Base-by-base conservation (phyloP, 2,888 invertebrate species). In the Cataglyphis rosenhaueri region DNA sequence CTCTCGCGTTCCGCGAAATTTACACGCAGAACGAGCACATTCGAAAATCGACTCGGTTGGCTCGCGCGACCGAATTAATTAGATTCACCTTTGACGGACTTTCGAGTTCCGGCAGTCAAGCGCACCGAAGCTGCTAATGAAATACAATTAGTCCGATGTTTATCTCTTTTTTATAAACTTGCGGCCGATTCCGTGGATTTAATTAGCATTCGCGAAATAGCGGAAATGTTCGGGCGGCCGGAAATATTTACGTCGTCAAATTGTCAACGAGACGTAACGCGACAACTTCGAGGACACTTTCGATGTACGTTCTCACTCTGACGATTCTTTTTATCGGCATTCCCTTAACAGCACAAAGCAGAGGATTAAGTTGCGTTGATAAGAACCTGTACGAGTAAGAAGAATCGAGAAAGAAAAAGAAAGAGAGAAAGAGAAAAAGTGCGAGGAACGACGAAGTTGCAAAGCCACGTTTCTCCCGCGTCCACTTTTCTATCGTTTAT, bases 81-180 rank as follows among this genome's bases (percentile, higher is more conserved):
- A 59, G 59, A 79, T 79, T 79, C 71, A 71, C 59, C 83, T 79
- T 68, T 70, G 65, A 65, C 81, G 55, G 75, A 65, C 78, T 64
- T 57, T 35, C 44, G 70, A 35, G 78, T 70, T 59, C 59, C 71
- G 35, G 71, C 21, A 52, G 61, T 66, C 59, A 57, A n/a, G 62
- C 64, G 57, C 76, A 81, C 61, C 62, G 65, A 84, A 68, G 70
- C 70, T 68, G 55, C 81, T 87, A 87, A 87, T 87, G 82, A 88
- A 85, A 85, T 85, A 83, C 84, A 86, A 87, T 83, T 73, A 82
- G 83, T 76, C 75, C 65, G 64, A 64, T 83, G 70, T 84, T 84
- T 71, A 84, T 82, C 32, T 71, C 35, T 73, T 82, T 55, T 81
- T 62, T 62, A 52, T 81, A 57, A 25, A 76, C 18, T 38, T n/a